phyloP scores from a whole-genome alignment of 2,888 invertebrate species.

The Timema podura region DNA sequence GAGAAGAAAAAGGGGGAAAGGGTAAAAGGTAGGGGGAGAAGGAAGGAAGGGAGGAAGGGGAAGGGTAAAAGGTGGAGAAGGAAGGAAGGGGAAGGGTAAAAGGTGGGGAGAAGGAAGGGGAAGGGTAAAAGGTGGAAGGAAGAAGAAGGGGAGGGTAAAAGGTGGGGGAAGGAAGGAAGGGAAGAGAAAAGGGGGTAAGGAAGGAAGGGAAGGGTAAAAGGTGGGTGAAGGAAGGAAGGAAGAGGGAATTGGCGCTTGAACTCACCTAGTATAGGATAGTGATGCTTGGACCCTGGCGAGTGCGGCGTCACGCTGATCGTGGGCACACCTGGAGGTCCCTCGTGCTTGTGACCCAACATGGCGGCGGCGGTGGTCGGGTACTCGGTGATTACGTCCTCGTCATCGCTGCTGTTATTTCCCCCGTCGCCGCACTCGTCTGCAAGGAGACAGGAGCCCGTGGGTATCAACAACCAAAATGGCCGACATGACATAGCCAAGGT shows the following conservation, averaged over 20 bases:
- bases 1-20: not conserved
- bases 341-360: constrained; percentile 22
- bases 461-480: not conserved
- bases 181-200: not conserved
- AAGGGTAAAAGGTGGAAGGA: not conserved
- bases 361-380: constrained; percentile 48
- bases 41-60: not conserved
- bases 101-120: not conserved
- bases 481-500: not conserved
- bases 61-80: not conserved
- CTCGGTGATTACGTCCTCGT: constrained; percentile 75
- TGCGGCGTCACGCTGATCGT: constrained; percentile 86
- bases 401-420: constrained; percentile 53
- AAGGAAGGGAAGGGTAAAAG: no score
- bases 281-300: constrained; percentile 68
- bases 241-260: constrained; percentile 1
- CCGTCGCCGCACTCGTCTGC: constrained; percentile 21
- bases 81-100: not conserved
- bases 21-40: not conserved
- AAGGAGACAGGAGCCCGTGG: not conserved
- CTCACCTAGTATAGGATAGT: constrained; percentile 59
- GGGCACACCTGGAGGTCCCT: constrained; percentile 57
- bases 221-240: not conserved
- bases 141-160: not conserved
- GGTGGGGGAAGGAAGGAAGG: not conserved